phyloP scores from a whole-genome alignment of 1,140 invertebrate genomes.

The Drosophila cardini region DNA sequence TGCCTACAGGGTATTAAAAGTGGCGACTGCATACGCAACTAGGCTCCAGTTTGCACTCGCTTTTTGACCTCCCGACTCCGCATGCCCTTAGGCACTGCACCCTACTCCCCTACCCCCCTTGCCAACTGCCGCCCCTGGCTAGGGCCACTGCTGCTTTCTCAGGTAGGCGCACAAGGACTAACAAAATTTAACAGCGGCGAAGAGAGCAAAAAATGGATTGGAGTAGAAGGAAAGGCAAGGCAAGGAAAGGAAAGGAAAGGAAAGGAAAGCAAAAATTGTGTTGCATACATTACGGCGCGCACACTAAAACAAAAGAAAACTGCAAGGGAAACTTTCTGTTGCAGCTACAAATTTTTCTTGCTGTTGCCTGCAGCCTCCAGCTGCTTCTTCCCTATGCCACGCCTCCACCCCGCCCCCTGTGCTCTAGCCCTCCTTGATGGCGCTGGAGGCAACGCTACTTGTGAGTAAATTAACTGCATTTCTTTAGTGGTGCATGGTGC shows the following conservation, averaged over 20 bases:
- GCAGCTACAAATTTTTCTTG: slow-evolving; percentile 67
- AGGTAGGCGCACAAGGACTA: slow-evolving; percentile 58
- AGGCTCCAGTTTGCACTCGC: slow-evolving; percentile 44
- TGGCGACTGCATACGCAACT: slow-evolving; percentile 72
- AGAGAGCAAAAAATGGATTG: slow-evolving; percentile 60
- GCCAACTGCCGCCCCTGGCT: neutral
- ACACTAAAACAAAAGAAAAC: slow-evolving; percentile 81
- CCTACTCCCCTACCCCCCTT: neutral
- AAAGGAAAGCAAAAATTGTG: slow-evolving; percentile 59
- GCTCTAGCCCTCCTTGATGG: slow-evolving; percentile 17
- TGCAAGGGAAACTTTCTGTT: slow-evolving; percentile 76
- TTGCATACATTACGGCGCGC: slow-evolving; percentile 81
- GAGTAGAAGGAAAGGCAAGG: neutral
- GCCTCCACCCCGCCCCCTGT: slow-evolving; percentile 5
- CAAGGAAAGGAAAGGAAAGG: slow-evolving; percentile 20
- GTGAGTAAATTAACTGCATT: slow-evolving; percentile 83
- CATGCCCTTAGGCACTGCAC: no score
- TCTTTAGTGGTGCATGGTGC: slow-evolving; percentile 73
- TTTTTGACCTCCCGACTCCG: slow-evolving; percentile 21
- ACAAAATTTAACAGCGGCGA: slow-evolving; percentile 73
- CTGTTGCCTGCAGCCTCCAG: slow-evolving; percentile 41
- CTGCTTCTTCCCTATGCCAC: slow-evolving; percentile 38
- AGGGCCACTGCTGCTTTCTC: slow-evolving; percentile 8
- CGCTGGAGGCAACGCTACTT: slow-evolving; percentile 60
- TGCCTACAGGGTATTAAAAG: slow-evolving; percentile 50